A percentile compares a stretch with the other conserved stretches of the same genome.
These are phyloP conservation scores for Neolamprologus fasciatus DNA, from an alignment of 2,113 vertebrate species.

Conservation along the genomic window DNA sequence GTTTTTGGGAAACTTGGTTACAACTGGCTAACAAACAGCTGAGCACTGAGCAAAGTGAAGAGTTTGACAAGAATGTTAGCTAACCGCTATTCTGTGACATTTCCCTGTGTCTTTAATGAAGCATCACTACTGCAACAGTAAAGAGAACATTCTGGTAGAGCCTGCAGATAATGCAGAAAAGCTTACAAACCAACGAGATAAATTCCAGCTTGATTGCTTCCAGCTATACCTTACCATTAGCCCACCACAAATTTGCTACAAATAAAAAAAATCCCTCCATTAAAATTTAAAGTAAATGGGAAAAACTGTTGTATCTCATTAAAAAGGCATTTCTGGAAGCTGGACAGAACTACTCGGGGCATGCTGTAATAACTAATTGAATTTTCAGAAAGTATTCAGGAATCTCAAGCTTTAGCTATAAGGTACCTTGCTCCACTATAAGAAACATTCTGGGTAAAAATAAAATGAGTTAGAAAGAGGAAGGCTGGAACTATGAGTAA, in stretches of 20 bases:
- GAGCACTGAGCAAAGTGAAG: not conserved
- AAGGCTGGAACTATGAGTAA: not conserved
- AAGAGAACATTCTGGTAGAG: not conserved
- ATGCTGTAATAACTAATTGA: not conserved
- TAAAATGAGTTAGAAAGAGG: not conserved
- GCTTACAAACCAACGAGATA: not conserved
- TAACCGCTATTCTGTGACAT: not conserved
- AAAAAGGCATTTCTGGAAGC: not conserved
- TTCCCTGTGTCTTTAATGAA: not conserved
- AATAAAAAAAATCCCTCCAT: not conserved
- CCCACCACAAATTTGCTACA: not conserved
- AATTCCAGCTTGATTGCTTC: not conserved
- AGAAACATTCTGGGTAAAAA: not conserved
- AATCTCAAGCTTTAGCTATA: not conserved
- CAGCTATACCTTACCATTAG: not conserved
- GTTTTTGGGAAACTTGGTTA: not conserved
- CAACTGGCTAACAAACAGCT: not conserved
- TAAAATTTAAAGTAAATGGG: not conserved
- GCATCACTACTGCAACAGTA: not conserved
- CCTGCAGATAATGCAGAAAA: not conserved
- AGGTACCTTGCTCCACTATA: not conserved
- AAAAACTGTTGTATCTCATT: not conserved
- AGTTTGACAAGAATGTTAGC: not conserved
- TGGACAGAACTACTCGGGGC: not conserved
- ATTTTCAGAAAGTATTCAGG: not conserved